Evolutionary conservation across 2,888 invertebrate species (phyloP).

Genomic region (Morpho helenor): DNA sequence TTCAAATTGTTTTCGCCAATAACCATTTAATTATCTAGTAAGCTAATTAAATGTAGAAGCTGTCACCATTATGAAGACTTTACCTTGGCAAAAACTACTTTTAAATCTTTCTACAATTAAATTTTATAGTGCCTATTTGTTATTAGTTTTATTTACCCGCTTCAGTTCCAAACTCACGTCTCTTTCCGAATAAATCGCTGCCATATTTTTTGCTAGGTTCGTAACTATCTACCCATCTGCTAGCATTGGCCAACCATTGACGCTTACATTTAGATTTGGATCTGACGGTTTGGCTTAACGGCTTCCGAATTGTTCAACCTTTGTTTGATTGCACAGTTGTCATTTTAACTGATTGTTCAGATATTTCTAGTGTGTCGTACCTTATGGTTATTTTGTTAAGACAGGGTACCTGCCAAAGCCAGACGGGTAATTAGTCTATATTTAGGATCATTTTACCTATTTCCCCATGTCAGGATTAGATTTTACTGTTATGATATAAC

Average conservation of each 20-base stretch:
- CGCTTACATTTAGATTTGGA: conserved; percentile 40
- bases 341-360: conserved; percentile 28
- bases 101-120: too few species aligned
- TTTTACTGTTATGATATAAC: too few species aligned
- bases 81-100: too few species aligned
- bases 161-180: conserved; percentile 26
- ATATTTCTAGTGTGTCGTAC: neutral
- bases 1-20: too few species aligned
- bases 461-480: too few species aligned
- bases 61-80: too few species aligned
- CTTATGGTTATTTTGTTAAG: neutral
- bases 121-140: too few species aligned
- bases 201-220: conserved; percentile 53
- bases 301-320: conserved; percentile 30
- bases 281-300: conserved; percentile 36
- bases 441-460: too few species aligned
- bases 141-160: neutral
- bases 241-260: conserved; percentile 37
- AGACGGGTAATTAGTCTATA: too few species aligned
- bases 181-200: conserved; percentile 43
- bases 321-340: conserved; percentile 34
- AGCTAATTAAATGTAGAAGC: too few species aligned
- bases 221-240: conserved; percentile 48
- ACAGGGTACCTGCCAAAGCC: too few species aligned
- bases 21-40: too few species aligned